Evolutionary conservation across 2,888 invertebrate species (phyloP), one percentile per base, ranked within the genome.

Genomic region (Nasonovia ribisnigri): DNA sequence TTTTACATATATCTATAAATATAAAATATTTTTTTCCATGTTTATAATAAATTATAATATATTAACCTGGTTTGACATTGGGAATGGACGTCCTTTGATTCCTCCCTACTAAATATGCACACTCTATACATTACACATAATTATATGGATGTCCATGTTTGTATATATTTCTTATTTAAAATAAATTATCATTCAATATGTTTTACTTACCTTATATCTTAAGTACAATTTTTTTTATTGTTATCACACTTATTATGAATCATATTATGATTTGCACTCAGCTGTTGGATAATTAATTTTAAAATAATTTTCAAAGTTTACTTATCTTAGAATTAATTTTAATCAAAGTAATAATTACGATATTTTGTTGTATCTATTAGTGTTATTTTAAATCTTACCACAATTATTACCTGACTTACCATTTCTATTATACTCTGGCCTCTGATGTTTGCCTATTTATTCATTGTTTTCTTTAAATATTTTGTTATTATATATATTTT

Each of bases 381-480:
- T 77, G 48, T 77, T 92, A 87, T 86, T 67, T 88, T 87, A 51
- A 8, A 87, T 67, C 20, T 92, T 92, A 51, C 16, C 0, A 1
- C n/a, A 90, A 36, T 48, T 36, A 24, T 36, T 43, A 89, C 48
- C 6, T 51, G 3, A 24, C 48, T 36, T 60, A 77, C 88, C 51
- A 88, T 67, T 92, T 88, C 20, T 88, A 57, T 88, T 77, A 43
- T 42, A 29, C 51, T 91, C 86, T 46, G 36, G 77, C 36, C n/a
- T 51, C 57, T 91, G 57, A 86, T 57, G 5, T 48, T 92, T 88
- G 88, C 42, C n/a, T 88, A 48, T 92, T 54, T 20, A 67, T 77
- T 92, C 26, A 3, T 20, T 48, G 48, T 57, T 46, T 91, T 84
- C 11, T 51, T 51, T 20, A 43, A 42, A 42, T 26, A 42, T 77